A percentile compares a stretch with the other conserved stretches of the same genome.
phyloP scores from a whole-genome alignment of 2,888 invertebrate genomes.

The Rambutsinella grinnellia region DNA sequence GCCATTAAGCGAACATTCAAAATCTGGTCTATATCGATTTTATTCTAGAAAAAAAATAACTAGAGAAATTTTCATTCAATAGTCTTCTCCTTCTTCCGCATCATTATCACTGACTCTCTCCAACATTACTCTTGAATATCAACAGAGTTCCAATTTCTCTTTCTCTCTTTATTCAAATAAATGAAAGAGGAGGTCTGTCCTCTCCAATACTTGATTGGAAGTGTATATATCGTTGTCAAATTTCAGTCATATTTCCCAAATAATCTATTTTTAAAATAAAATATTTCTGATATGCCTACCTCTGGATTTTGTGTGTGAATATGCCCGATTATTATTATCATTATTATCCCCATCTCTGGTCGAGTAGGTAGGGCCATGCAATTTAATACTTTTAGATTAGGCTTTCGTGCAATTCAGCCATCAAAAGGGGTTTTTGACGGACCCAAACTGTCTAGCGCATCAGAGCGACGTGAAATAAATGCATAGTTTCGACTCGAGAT shows the following conservation, averaged over 20 bases:
- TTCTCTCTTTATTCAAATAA: conserved; percentile 1
- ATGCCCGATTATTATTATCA: neutral
- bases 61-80: conserved; percentile 15
- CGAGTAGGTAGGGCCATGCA: neutral
- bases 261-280: neutral
- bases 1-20: conserved; percentile 18
- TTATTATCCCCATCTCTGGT: neutral
- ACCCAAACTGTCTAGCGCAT: neutral
- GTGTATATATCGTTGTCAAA: conserved; percentile 31
- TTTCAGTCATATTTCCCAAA: conserved; percentile 26
- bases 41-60: conserved; percentile 21
- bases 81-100: conserved; percentile 14
- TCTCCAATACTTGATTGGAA: too few species aligned
- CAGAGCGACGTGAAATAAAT: conserved; percentile 19
- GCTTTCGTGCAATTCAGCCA: conserved; percentile 40
- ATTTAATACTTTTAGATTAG: conserved; percentile 41
- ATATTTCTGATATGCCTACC: too few species aligned
- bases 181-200: too few species aligned
- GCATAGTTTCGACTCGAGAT: conserved; percentile 10
- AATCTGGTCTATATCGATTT: conserved; percentile 65
- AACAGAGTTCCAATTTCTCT: neutral
- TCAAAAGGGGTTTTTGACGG: conserved; percentile 35
- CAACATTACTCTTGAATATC: neutral
- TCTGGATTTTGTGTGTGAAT: neutral
- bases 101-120: conserved; percentile 29